Evolutionary conservation across 1,140 invertebrate species (phyloP), one percentile per base, ranked within the genome.

Genomic region (Rhyzopertha dominica): DNA sequence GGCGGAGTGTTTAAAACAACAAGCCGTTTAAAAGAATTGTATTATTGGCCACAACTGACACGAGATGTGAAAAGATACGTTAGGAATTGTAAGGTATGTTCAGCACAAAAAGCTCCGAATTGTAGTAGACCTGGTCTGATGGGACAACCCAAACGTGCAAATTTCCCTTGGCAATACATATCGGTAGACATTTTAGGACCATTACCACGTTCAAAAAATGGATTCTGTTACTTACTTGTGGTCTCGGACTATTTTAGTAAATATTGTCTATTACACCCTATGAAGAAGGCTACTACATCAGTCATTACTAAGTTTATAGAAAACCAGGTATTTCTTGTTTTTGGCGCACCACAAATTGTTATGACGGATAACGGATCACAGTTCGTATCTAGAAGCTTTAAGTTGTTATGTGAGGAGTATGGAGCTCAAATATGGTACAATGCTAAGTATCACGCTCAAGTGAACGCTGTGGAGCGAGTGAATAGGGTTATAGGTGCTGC

Each of bases 1-100:
- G 37, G 58, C 4, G 59, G 57, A 3, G 25, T 50, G 3, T 43
- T 37, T 18, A 62, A 61, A 23, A 61, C 56, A 1, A 41, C 46
- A 5, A 14, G 37, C n/a, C 9, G 35, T 8, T 9, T 47, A 9
- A 16, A 19, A 14, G 12, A 48, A 16, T 14, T 29, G 16, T 34
- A 48, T 35, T 25, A 29, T 18, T 44, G 47, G 40, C 30, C 40
- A 3, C 24, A 34, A 14, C 10, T 49, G 22, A 7, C 7, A 10
- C n/a, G 20, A 20, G 31, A 25, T 19, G 19, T 45, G 9, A n/a
- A 9, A 12, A 36, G 12, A 25, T 16, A 25, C n/a, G n/a, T n/a
- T n/a, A n/a, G n/a, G n/a, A n/a, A n/a, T n/a, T n/a, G 42, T 13
- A 34, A 35, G 9, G 14, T 31, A 8, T 42, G 26, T 3, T 4